These are phyloP conservation scores for Sebastes steindachneri DNA, from an alignment of 2,797 vertebrate species.

Conservation along the genomic window DNA sequence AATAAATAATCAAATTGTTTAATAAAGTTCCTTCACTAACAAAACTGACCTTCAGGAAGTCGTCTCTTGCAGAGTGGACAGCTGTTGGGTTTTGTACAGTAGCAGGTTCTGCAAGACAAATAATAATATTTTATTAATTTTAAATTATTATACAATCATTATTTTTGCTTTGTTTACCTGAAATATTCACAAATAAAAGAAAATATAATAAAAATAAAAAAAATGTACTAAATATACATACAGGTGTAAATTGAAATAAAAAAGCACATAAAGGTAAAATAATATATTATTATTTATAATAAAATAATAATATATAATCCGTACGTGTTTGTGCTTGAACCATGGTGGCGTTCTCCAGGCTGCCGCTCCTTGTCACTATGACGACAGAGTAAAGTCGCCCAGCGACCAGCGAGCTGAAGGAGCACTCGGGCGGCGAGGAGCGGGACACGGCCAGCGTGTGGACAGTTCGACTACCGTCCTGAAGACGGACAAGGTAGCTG, in stretches of 20 bases:
- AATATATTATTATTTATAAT: no score
- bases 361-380: slow-evolving; percentile 88
- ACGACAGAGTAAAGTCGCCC: slow-evolving; percentile 89
- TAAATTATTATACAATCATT: not conserved
- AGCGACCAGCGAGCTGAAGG: slow-evolving; percentile 90
- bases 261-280: not conserved
- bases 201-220: no score
- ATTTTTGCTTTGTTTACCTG: not conserved
- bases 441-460: slow-evolving; percentile 82
- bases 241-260: not conserved
- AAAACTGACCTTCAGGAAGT: slow-evolving; percentile 85
- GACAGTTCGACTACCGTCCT: slow-evolving; percentile 69
- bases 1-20: not conserved
- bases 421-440: slow-evolving; percentile 83
- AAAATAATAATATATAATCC: slow-evolving; percentile 4
- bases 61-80: slow-evolving; percentile 90
- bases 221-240: not conserved
- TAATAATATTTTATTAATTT: not conserved
- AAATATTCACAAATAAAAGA: not conserved
- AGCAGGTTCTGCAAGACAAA: slow-evolving; percentile 85
- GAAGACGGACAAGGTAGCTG: slow-evolving; percentile 88
- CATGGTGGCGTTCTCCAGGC: slow-evolving; percentile 85
- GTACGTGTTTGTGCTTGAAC: slow-evolving; percentile 91
- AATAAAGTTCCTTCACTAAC: not conserved
- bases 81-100: slow-evolving; percentile 90